Evolutionary conservation across 2,797 vertebrate genomes (phyloP).

Genomic region (Bradypodion ventrale): DNA sequence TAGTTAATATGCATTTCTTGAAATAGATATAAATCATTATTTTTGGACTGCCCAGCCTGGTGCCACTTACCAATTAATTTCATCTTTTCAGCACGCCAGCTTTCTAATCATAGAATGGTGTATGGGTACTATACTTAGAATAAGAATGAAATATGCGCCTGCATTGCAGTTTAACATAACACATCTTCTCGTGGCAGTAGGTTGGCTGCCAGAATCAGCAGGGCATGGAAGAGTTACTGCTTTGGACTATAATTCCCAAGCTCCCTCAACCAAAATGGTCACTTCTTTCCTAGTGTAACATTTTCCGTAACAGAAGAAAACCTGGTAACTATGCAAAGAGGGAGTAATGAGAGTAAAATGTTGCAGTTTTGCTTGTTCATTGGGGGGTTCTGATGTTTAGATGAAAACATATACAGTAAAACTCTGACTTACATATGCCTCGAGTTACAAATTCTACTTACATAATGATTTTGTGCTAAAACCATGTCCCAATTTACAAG

Average conservation of each 20-base stretch:
- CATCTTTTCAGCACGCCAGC: conserved; percentile 1
- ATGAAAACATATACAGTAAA: too few species aligned
- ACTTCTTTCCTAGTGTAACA: too few species aligned
- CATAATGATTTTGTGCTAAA: too few species aligned
- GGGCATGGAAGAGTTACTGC: neutral
- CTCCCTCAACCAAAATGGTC: too few species aligned
- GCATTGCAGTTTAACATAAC: neutral
- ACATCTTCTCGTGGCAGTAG: neutral
- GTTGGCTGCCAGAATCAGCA: neutral
- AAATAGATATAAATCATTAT: conserved; percentile 73
- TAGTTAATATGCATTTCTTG: conserved; percentile 63
- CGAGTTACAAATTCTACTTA: too few species aligned
- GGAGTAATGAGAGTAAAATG: too few species aligned
- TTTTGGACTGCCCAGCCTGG: conserved; percentile 62
- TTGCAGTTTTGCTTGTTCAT: too few species aligned
- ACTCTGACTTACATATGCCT: too few species aligned
- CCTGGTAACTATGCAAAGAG: too few species aligned
- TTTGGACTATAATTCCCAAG: neutral
- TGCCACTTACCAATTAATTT: conserved; percentile 24
- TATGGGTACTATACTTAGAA: neutral
- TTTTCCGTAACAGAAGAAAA: too few species aligned
- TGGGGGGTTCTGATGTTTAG: too few species aligned
- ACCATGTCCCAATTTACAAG: too few species aligned
- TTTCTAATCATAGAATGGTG: conserved; percentile 14
- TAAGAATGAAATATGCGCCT: neutral